Evolutionary conservation across 2,888 invertebrate genomes (phyloP), one percentile per base, ranked within the genome.

Genomic region (Eremobia ochroleuca): DNA sequence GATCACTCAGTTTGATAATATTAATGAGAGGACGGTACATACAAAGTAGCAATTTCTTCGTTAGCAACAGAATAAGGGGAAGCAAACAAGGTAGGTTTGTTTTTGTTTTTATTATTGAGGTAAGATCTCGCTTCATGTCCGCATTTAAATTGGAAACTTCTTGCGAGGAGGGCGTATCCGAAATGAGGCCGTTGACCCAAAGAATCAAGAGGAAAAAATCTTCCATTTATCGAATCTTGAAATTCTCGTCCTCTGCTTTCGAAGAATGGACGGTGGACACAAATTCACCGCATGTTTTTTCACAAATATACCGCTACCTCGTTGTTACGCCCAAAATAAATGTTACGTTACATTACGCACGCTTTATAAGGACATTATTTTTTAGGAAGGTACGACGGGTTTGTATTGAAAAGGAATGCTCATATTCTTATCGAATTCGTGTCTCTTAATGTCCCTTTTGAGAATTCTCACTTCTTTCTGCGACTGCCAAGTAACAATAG

Each of bases 301-400:
- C 84, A 77, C 81, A 82, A 88, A 90, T 90, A 89, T 94, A 94
- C 95, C 95, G 96, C 93, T 95, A 94, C 90, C 87, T 92, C 90
- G 90, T 89, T 92, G 91, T 90, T 87, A 79, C 55, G 68, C 88
- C 89, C 89, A 91, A 94, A 93, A 93, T 94, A 94, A 93, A 93
- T 90, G 88, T 93, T 92, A 91, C 90, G 89, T 88, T 88, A 89
- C 85, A 91, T 92, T 92, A 92, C 90, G 86, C 85, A 86, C 79
- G 75, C 66, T 79, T 76, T 70, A 80, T 68, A 76, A 82, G 80
- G 64, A 78, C 67, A 76, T 82, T 73, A 77, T 82, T 75, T 79
- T 81, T 82, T 69, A 74, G 75, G 74, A 69, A 52, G 69, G 37
- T 61, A 73, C n/a, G 55, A 77, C 69, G 67, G 61, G 62, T 71